These are phyloP conservation scores for Erythrolamprus reginae DNA, from an alignment of 2,113 vertebrate genomes.

Conservation along the genomic window DNA sequence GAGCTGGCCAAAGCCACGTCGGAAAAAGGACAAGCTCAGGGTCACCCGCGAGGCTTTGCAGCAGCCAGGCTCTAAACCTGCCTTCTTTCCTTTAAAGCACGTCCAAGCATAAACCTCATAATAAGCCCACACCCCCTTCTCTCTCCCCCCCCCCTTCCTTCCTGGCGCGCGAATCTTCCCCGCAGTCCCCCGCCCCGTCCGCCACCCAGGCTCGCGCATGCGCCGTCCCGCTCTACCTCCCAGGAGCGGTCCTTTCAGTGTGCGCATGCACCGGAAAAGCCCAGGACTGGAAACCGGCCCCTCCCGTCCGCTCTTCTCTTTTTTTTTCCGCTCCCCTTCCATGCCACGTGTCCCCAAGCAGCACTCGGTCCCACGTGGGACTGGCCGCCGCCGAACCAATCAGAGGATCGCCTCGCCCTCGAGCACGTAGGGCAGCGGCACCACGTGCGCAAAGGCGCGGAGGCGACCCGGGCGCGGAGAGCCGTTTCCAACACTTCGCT, in stretches of 20 bases:
- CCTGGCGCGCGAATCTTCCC: conserved; percentile 26
- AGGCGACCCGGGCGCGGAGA: background rate
- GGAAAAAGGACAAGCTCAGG: background rate
- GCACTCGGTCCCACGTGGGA: conserved; percentile 25
- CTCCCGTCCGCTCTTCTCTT: background rate
- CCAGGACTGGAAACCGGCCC: background rate
- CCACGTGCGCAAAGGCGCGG: conserved; percentile 13
- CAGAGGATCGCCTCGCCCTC: background rate
- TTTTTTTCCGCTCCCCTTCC: too few relatives aligned
- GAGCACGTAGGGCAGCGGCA: conserved; percentile 29
- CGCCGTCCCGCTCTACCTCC: background rate
- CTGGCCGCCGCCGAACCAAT: background rate
- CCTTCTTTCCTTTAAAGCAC: background rate
- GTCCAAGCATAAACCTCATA: background rate
- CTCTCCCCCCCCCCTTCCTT: too few relatives aligned
- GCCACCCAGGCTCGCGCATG: background rate
- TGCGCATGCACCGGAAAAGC: background rate
- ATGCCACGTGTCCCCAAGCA: conserved; percentile 51
- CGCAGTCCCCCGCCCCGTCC: background rate
- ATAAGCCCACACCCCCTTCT: background rate
- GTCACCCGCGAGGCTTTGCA: background rate
- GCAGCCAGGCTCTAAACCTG: conserved; percentile 2
- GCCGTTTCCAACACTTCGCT: background rate
- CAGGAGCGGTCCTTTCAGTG: too few relatives aligned
- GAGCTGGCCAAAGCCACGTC: background rate